Percentiles rank a stretch among this genome's conserved stretches.
phyloP scores from a whole-genome alignment of 1,140 invertebrate species.

The Stenopsyche tienmushanensis region DNA sequence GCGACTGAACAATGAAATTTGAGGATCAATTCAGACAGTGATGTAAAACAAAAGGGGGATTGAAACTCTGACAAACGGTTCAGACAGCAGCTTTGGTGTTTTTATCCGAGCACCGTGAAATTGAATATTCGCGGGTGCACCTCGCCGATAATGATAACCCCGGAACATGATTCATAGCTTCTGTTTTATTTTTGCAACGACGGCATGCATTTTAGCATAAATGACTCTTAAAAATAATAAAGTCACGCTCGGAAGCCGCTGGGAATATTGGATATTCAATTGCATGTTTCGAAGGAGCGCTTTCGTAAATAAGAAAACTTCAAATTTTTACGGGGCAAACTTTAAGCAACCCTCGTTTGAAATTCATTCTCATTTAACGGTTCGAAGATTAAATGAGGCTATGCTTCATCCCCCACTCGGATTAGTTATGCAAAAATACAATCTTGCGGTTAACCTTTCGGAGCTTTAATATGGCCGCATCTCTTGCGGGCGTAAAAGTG shows the following conservation, averaged over 20 bases:
- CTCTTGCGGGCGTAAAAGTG: conserved; percentile 5
- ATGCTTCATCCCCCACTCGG: too few relatives aligned
- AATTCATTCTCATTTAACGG: too few relatives aligned
- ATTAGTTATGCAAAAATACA: too few relatives aligned
- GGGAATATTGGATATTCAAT: too few relatives aligned
- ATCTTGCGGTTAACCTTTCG: conserved; percentile 5
- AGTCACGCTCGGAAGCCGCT: too few relatives aligned
- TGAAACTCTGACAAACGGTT: conserved; percentile 22
- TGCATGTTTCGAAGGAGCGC: too few relatives aligned
- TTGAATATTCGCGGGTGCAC: conserved; percentile 29
- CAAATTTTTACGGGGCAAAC: too few relatives aligned
- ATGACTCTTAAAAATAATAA: not conserved
- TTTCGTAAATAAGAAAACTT: too few relatives aligned
- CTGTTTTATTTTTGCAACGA: not conserved
- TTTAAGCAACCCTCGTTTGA: too few relatives aligned
- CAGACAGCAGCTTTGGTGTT: conserved; percentile 13
- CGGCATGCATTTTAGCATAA: not conserved
- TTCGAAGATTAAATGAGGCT: too few relatives aligned
- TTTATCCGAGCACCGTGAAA: conserved; percentile 33
- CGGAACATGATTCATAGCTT: conserved; percentile 19
- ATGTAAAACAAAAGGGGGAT: conserved; percentile 21
- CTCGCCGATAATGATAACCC: conserved; percentile 29
- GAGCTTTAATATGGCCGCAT: not conserved
- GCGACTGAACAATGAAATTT: not conserved
- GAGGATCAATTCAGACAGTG: conserved; percentile 3